These are phyloP conservation scores for Leucopsar rothschildi DNA, from an alignment of 2,113 vertebrate genomes.

Conservation along the genomic window DNA sequence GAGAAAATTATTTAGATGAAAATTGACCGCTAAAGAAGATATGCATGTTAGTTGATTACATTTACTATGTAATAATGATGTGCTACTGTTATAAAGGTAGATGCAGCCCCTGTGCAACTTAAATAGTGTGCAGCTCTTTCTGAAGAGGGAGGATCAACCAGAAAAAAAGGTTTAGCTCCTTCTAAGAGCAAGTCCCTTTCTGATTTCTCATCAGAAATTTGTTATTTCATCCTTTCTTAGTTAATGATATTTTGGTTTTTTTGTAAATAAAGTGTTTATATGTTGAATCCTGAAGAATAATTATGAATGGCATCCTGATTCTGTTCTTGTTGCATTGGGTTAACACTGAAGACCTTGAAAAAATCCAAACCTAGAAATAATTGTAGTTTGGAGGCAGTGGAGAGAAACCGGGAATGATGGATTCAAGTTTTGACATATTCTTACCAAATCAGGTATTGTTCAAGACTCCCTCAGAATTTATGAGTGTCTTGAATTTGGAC, in stretches of 20 bases:
- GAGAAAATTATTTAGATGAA: background rate
- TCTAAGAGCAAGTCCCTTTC: background rate
- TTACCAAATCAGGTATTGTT: background rate
- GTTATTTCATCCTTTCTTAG: background rate
- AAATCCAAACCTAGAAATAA: background rate
- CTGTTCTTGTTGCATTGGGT: background rate
- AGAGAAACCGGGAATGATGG: background rate
- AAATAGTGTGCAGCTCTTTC: background rate
- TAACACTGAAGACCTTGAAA: background rate
- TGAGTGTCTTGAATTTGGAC: background rate
- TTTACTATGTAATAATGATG: background rate
- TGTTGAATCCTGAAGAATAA: background rate
- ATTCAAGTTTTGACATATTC: background rate
- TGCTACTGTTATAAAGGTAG: background rate
- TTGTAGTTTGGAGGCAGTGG: background rate
- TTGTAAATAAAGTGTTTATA: background rate
- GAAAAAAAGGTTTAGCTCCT: background rate
- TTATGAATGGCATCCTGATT: background rate
- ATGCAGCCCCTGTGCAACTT: background rate
- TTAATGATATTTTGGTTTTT: background rate
- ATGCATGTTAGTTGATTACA: background rate
- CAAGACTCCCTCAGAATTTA: background rate
- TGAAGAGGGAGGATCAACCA: background rate
- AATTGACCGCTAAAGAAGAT: background rate
- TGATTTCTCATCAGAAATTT: background rate